phyloP scores from a whole-genome alignment of 1,140 invertebrate genomes.

The Aporrectodea caliginosa region DNA sequence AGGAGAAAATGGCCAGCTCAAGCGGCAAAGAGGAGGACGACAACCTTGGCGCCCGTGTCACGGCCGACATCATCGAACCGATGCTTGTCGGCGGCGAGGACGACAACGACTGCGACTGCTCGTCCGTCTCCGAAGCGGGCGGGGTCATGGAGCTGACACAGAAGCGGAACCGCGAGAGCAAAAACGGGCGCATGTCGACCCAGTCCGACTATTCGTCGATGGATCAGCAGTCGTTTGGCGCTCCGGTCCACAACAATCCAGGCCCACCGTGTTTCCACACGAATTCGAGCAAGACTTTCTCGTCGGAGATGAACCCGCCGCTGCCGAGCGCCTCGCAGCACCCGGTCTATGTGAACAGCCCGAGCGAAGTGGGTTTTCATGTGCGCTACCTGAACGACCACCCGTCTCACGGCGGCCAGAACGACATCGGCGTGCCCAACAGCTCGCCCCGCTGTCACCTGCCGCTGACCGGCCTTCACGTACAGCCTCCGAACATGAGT shows the following conservation, averaged over 20 bases:
- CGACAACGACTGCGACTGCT: neutral
- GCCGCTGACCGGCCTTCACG: neutral
- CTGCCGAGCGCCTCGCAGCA: neutral
- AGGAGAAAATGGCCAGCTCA: neutral
- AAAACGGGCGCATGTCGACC: neutral
- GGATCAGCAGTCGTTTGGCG: neutral
- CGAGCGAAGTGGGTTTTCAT: neutral
- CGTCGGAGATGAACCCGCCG: neutral
- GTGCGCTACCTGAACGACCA: conserved; percentile 1
- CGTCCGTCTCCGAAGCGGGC: neutral
- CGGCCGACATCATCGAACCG: neutral
- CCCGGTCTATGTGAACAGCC: neutral
- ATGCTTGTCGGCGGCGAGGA: neutral
- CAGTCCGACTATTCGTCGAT: neutral
- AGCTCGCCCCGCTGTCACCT: neutral
- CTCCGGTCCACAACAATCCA: neutral
- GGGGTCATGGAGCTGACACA: neutral
- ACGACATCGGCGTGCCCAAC: neutral
- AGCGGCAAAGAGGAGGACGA: neutral
- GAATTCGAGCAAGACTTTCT: neutral
- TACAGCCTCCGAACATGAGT: neutral
- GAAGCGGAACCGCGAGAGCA: neutral
- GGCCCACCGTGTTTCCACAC: neutral
- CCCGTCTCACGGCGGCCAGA: neutral
- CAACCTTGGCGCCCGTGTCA: neutral